Base-by-base conservation (phyloP, 2,113 vertebrate genomes). In the Ophiodon elongatus region DNA sequence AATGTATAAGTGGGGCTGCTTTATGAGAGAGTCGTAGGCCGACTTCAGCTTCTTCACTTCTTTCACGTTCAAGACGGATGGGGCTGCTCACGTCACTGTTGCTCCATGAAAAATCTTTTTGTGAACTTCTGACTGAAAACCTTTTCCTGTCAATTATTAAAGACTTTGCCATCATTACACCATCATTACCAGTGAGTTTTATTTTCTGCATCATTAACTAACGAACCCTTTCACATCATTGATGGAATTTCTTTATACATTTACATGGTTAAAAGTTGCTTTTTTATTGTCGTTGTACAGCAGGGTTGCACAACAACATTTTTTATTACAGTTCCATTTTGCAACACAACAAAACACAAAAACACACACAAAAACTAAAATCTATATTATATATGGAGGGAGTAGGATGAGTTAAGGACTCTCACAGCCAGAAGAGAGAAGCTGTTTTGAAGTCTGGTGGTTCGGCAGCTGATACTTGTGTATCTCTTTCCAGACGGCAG, bases 1-100 rank as follows among this genome's bases (percentile, higher is more conserved):
- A 29, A 67, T 75, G 85, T 37, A 78, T 60, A 72, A 56, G 37
- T 29, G 64, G 72, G 45, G 4, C 27, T 17, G 31, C 35, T 57
- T 64, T 54, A 17, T 35, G 50, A 50, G 43, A 43, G n/a, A 45
- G 76, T 45, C 47, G 2, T 25, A 29, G 29, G 27, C 25, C 39
- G 59, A 50, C 23, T 54, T 71, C 66, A 13, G 29, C 39, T 25
- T 73, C 77, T 41, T 41, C 8, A 21, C 25, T 33, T 64, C 27
- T 13, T 54, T 27, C 69, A n/a, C 29, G 14, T 19, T 64, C 47
- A 37, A 3, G n/a, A 60, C 23, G 21, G 21, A 70, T 21, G 11
- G 5, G 10, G 41, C 33, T 62, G 54, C 54, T 52, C 19, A 31
- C 52, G 21, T 37, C 29, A 23, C 62, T 57, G 35, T 17, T 4